A percentile compares a stretch with the other conserved stretches of the same genome.
Conservation (phyloP, 1,140 invertebrate species). For the Pachypsylla venusta region DNA sequence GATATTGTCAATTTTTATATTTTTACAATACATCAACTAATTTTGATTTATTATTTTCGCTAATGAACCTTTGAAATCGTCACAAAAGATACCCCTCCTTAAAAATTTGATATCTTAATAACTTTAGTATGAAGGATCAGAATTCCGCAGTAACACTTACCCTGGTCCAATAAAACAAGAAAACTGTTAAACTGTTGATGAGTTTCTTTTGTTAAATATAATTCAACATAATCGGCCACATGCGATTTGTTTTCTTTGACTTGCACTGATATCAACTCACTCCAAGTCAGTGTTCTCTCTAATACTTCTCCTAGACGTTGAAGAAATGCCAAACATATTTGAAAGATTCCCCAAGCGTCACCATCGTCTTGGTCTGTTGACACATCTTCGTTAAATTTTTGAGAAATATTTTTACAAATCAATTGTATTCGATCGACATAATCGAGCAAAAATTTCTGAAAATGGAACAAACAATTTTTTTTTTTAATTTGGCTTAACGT, state of each 20-base stretch:
- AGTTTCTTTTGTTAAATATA: neutral
- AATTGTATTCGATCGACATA: constrained; percentile 37
- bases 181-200: neutral
- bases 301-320: constrained; percentile 42
- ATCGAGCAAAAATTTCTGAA: constrained; percentile 37
- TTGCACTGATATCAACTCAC: neutral
- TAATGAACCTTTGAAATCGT: no score
- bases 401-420: constrained; percentile 34
- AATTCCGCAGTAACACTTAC: no score
- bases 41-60: no score
- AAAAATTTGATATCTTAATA: no score
- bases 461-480: no score
- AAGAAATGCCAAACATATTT: constrained; percentile 49
- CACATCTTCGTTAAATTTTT: constrained; percentile 35
- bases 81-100: no score
- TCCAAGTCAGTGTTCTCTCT: neutral
- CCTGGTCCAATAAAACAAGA: neutral
- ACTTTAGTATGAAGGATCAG: no score
- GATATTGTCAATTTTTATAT: no score
- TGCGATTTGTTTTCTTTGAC: neutral
- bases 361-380: no score
- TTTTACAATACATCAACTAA: no score
- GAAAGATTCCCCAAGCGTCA: constrained; percentile 52
- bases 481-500: no score
- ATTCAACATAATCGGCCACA: neutral